phyloP scores from a whole-genome alignment of 2,113 vertebrate genomes.

The Myrmophylax atrothorax region DNA sequence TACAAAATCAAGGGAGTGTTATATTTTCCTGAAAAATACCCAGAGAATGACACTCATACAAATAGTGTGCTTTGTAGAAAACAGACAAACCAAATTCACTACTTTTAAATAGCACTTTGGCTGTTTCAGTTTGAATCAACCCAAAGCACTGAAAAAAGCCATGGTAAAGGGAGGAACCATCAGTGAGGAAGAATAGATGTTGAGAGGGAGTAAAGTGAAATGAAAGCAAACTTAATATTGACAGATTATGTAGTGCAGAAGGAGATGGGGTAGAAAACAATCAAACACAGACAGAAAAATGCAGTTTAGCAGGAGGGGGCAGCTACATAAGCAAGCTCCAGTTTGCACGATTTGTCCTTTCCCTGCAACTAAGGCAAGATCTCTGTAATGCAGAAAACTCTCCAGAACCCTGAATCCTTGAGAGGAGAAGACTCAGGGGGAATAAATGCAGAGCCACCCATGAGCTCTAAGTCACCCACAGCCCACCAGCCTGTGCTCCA shows the following conservation, averaged over 20 bases:
- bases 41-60: not conserved
- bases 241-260: constrained; percentile 24
- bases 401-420: not conserved
- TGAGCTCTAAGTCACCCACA: fast-evolving
- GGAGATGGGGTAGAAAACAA: constrained; percentile 36
- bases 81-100: not conserved
- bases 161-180: not conserved
- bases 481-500: too few species aligned
- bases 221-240: constrained; percentile 45
- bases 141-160: not conserved
- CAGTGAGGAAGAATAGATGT: not conserved
- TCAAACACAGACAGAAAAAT: constrained; percentile 27
- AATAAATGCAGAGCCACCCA: not conserved
- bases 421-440: not conserved
- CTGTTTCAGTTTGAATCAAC: not conserved
- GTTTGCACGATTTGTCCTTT: not conserved
- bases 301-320: not conserved
- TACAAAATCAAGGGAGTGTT: not conserved
- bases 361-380: not conserved
- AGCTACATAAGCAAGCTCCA: not conserved
- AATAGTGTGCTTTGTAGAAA: not conserved
- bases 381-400: not conserved
- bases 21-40: not conserved
- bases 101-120: not conserved
- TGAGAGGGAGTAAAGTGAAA: not conserved